phyloP scores from a whole-genome alignment of 1,140 invertebrate genomes.

The Drosophila parvula region DNA sequence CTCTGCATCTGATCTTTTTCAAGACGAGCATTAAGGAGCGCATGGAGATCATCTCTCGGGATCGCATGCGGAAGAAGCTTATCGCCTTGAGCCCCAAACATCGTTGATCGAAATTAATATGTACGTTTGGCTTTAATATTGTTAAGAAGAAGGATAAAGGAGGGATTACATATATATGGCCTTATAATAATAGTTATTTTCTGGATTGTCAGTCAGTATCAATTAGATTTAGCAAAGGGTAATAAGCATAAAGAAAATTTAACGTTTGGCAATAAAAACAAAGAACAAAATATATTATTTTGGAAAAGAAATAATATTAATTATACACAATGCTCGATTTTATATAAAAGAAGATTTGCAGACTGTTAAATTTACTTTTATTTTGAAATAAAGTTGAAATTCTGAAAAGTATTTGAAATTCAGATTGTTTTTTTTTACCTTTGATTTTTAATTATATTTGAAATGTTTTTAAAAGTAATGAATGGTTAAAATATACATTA shows the following conservation, averaged over 20 bases:
- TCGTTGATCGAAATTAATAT: slow-evolving; percentile 19
- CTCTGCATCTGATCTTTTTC: slow-evolving; percentile 87
- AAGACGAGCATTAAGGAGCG: slow-evolving; percentile 85
- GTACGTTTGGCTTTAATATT: neutral
- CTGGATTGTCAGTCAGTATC: neutral
- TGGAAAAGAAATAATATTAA: neutral
- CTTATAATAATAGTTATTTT: neutral
- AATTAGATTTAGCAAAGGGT: neutral
- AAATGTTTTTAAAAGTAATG: no score
- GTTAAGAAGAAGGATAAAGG: neutral
- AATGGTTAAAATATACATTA: no score
- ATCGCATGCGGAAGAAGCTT: slow-evolving; percentile 81
- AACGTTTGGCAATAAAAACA: neutral
- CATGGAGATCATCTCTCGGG: slow-evolving; percentile 86
- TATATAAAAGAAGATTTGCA: no score
- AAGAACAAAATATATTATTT: neutral
- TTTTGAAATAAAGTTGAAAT: neutral
- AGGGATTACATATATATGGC: neutral
- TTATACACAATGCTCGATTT: neutral
- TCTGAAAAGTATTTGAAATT: neutral
- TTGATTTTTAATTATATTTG: no score
- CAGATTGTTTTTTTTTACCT: no score
- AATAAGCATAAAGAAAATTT: no score
- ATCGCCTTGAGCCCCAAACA: slow-evolving; percentile 60
- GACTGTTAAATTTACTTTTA: neutral